Percentiles rank a stretch among this genome's conserved stretches.
These are phyloP conservation scores for Emys orbicularis DNA, from an alignment of 2,797 vertebrate species.

Conservation along the genomic window DNA sequence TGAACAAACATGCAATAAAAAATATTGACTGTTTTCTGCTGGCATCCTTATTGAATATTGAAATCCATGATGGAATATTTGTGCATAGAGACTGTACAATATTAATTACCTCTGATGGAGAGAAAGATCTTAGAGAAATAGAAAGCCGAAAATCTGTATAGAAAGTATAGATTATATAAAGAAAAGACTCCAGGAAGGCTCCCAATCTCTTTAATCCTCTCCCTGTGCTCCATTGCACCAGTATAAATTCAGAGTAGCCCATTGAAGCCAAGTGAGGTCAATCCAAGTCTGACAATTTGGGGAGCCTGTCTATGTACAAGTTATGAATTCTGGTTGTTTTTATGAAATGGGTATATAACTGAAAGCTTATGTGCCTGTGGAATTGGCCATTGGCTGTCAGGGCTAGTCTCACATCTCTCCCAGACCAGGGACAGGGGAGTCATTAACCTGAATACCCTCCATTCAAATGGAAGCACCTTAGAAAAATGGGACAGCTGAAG, in stretches of 20 bases:
- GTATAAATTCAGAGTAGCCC: not conserved
- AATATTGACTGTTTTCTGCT: conserved; percentile 14
- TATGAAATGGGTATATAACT: not conserved
- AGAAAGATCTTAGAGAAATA: not conserved
- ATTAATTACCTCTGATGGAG: conserved; percentile 23
- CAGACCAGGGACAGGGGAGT: not conserved
- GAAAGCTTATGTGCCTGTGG: not conserved
- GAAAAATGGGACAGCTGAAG: not conserved
- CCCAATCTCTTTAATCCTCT: not conserved
- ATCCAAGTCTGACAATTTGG: not conserved
- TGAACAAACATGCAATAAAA: not conserved
- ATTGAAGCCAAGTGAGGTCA: not conserved
- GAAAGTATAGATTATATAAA: not conserved
- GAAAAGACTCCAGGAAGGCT: not conserved
- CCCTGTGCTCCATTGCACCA: not conserved
- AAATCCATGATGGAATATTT: conserved; percentile 11
- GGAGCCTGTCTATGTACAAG: not conserved
- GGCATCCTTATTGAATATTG: not conserved
- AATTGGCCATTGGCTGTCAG: not conserved
- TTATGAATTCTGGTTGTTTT: not conserved
- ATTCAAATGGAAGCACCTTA: not conserved
- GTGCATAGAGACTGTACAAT: conserved; percentile 11
- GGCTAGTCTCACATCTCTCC: not conserved
- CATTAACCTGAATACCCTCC: not conserved
- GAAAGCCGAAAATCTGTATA: not conserved